Conservation (phyloP, 2,888 invertebrate species). For the Cylloceria caligata region DNA sequence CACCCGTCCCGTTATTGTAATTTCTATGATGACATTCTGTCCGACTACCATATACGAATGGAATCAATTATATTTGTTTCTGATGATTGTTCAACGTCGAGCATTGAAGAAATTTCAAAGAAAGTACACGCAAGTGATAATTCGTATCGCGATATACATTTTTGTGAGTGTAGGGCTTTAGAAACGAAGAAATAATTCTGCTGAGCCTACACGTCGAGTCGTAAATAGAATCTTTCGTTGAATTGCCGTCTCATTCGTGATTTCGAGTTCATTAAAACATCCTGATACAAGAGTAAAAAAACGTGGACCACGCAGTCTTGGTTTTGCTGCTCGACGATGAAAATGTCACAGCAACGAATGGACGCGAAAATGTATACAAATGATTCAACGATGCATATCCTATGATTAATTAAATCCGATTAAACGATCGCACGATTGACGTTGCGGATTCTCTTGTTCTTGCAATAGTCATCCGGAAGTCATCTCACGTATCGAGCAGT, state of each 20-base stretch:
- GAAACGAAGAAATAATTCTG: neutral
- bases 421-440: conserved; percentile 66
- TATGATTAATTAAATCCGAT: conserved; percentile 62
- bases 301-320: neutral
- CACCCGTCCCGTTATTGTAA: conserved; percentile 62
- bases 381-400: conserved; percentile 17
- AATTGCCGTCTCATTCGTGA: too few species aligned
- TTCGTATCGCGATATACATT: neutral
- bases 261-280: too few species aligned
- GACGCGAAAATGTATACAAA: neutral
- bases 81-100: conserved; percentile 19
- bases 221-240: too few species aligned
- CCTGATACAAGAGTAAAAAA: too few species aligned
- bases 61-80: conserved; percentile 44
- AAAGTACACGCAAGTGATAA: neutral
- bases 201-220: too few species aligned
- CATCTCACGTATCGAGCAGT: conserved; percentile 75
- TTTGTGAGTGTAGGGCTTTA: neutral
- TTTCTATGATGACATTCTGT: conserved; percentile 60
- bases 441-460: conserved; percentile 58
- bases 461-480: conserved; percentile 70
- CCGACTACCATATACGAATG: conserved; percentile 15
- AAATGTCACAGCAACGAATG: neutral
- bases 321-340: neutral
- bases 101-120: conserved; percentile 24